These are phyloP conservation scores for Drosophila yooni DNA, from an alignment of 2,888 invertebrate genomes.

Conservation along the genomic window DNA sequence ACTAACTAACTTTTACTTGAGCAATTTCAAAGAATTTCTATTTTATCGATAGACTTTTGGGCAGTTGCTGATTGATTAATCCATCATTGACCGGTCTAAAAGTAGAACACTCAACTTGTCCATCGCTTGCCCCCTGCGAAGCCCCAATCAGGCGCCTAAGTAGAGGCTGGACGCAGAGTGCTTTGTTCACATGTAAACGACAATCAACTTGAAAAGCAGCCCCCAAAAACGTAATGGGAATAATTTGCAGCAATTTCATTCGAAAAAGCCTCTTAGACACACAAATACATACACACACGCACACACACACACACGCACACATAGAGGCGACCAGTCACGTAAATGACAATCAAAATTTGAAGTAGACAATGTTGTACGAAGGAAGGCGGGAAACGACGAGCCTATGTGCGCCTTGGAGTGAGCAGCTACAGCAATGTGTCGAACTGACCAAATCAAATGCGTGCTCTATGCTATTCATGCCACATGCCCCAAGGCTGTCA, in stretches of 20 bases:
- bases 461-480: conserved; percentile 40
- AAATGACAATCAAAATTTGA: conserved; percentile 80
- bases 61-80: conserved; percentile 45
- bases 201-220: conserved; percentile 73
- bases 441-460: conserved; percentile 75
- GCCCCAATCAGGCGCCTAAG: conserved; percentile 55
- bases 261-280: conserved; percentile 57
- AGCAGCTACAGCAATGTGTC: conserved; percentile 52
- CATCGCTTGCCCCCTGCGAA: conserved; percentile 17
- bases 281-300: conserved; percentile 11
- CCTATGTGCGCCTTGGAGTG: conserved; percentile 13
- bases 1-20: too few relatives aligned
- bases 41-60: not conserved
- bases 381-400: conserved; percentile 40
- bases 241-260: conserved; percentile 79
- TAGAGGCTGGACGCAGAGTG: conserved; percentile 21
- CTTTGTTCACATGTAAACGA: conserved; percentile 73
- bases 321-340: conserved; percentile 62
- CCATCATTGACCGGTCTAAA: conserved; percentile 18
- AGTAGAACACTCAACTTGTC: conserved; percentile 24
- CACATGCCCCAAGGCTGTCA: conserved; percentile 74
- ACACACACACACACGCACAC: conserved; percentile 5
- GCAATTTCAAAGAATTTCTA: not conserved
- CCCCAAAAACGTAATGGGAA: conserved; percentile 78
- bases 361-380: conserved; percentile 46